These are phyloP conservation scores for Andrena hattorfiana DNA, from an alignment of 2,888 invertebrate species.

Conservation along the genomic window DNA sequence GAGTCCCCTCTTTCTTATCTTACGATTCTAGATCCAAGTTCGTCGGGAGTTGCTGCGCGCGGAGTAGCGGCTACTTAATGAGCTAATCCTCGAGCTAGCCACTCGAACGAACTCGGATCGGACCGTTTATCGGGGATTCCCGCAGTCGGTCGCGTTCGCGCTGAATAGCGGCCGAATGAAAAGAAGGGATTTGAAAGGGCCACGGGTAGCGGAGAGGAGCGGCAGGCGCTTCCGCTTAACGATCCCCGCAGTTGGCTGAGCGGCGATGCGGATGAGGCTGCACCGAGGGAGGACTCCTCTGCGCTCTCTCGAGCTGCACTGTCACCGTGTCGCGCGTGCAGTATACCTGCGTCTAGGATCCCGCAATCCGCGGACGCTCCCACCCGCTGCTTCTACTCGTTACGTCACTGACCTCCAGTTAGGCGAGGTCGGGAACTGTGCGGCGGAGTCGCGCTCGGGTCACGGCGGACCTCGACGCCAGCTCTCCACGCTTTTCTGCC, in stretches of 20 bases:
- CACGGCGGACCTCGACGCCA: conserved; percentile 35
- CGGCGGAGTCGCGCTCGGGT: conserved; percentile 52
- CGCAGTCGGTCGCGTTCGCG: neutral
- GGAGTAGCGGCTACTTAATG: neutral
- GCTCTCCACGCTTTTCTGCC: conserved; percentile 34
- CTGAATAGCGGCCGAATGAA: conserved; percentile 19
- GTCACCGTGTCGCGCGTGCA: conserved; percentile 51
- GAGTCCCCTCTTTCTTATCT: too few species aligned
- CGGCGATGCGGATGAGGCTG: conserved; percentile 36
- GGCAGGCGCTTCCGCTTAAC: conserved; percentile 32
- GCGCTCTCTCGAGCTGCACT: conserved; percentile 38
- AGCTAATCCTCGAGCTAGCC: conserved; percentile 5
- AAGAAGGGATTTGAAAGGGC: conserved; percentile 16
- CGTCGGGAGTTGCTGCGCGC: neutral
- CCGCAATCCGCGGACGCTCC: conserved; percentile 59
- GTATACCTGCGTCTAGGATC: conserved; percentile 65
- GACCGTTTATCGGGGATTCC: conserved; percentile 16
- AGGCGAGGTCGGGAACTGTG: conserved; percentile 74
- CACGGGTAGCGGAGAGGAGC: neutral
- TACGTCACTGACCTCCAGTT: conserved; percentile 78
- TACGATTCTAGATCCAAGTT: too few species aligned
- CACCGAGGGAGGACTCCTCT: conserved; percentile 22
- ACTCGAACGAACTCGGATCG: neutral
- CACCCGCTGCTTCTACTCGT: conserved; percentile 49
- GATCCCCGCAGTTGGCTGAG: conserved; percentile 23